Evolutionary conservation across 1,140 invertebrate species (phyloP).

Genomic region (Ips typographus): DNA sequence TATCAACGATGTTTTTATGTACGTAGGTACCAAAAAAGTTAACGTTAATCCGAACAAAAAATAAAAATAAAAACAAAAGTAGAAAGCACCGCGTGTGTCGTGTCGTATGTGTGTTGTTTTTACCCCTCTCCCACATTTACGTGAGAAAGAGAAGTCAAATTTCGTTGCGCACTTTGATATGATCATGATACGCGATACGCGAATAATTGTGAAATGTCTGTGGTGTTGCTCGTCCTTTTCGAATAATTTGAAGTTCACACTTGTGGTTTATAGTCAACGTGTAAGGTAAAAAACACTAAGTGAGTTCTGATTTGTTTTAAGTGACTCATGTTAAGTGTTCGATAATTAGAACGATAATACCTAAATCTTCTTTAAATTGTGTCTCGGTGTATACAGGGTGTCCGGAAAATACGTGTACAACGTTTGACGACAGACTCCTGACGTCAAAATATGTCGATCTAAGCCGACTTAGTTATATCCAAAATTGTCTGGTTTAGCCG

Average conservation of each 20-base stretch:
- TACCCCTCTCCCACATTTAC: slow-evolving; percentile 6
- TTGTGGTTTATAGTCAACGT: slow-evolving; percentile 15
- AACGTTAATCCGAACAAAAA: slow-evolving; percentile 5
- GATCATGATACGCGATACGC: neutral
- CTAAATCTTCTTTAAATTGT: too few species aligned
- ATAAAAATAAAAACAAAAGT: slow-evolving; percentile 25
- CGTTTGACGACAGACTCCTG: too few species aligned
- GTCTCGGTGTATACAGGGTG: neutral
- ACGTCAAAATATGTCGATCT: too few species aligned
- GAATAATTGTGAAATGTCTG: slow-evolving; percentile 10
- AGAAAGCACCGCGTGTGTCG: slow-evolving; percentile 12
- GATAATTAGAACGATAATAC: neutral
- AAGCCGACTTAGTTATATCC: too few species aligned
- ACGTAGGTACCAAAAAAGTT: neutral
- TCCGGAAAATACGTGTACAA: too few species aligned
- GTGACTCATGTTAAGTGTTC: neutral
- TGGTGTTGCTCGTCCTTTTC: slow-evolving; percentile 12
- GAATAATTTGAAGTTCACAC: slow-evolving; percentile 20
- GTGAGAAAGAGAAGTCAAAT: neutral
- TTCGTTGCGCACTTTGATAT: slow-evolving; percentile 15
- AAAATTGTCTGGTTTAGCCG: too few species aligned
- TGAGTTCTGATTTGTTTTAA: neutral
- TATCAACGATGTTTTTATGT: neutral
- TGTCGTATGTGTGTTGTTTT: neutral
- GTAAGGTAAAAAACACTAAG: neutral